Conservation (phyloP, 2,113 vertebrate genomes). For the Platichthys flesus region DNA sequence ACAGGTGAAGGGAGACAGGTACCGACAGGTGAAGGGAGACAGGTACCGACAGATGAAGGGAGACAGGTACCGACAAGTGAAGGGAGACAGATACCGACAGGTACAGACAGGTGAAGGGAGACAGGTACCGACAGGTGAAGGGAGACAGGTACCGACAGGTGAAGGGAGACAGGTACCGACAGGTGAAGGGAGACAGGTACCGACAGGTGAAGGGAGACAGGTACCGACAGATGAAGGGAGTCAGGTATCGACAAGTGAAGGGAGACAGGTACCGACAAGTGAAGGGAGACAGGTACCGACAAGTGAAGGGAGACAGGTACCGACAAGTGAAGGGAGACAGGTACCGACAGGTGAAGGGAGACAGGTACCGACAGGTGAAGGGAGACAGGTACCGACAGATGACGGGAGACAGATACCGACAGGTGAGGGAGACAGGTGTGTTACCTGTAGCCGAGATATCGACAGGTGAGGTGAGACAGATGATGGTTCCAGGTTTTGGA, state of each 20-base stretch:
- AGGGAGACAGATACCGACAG: slow-evolving; percentile 33
- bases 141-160: slow-evolving; percentile 80
- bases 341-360: slow-evolving; percentile 83
- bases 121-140: slow-evolving; percentile 82
- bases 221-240: slow-evolving; percentile 83
- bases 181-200: slow-evolving; percentile 76
- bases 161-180: slow-evolving; percentile 74
- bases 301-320: slow-evolving; percentile 66
- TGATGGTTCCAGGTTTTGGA: slow-evolving; percentile 81
- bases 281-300: slow-evolving; percentile 73
- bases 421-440: slow-evolving; percentile 77
- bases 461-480: slow-evolving; percentile 84
- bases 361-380: slow-evolving; percentile 79
- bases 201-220: slow-evolving; percentile 75
- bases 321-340: slow-evolving; percentile 80
- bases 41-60: slow-evolving; percentile 78
- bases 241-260: slow-evolving; percentile 74
- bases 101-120: slow-evolving; percentile 79
- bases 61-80: slow-evolving; percentile 56
- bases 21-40: slow-evolving; percentile 83
- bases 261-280: slow-evolving; percentile 85
- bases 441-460: slow-evolving; percentile 87
- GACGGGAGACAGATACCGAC: slow-evolving; percentile 74
- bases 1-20: slow-evolving; percentile 79
- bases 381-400: slow-evolving; percentile 78